phyloP scores from a whole-genome alignment of 2,888 invertebrate species.

The Drosophila crucigera region DNA sequence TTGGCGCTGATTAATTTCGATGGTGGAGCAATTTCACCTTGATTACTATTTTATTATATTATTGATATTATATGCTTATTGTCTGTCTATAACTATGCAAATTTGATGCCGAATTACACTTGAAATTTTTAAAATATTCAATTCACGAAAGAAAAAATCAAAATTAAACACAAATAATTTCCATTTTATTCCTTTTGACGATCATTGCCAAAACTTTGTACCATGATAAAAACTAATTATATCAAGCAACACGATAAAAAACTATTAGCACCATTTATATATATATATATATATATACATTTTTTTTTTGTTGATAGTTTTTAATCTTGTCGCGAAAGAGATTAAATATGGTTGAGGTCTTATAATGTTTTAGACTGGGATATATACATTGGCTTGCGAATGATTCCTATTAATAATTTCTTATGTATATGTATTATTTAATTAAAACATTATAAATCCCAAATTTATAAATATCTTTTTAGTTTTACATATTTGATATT shows the following conservation, averaged over 20 bases:
- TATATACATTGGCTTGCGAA: neutral
- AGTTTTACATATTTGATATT: neutral
- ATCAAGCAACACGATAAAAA: neutral
- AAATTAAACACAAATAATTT: neutral
- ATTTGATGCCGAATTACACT: neutral
- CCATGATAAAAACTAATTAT: neutral
- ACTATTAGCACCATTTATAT: neutral
- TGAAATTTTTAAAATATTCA: neutral
- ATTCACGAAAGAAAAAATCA: neutral
- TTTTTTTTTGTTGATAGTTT: neutral
- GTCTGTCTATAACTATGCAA: neutral
- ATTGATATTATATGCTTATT: conserved; percentile 2
- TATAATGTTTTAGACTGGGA: neutral
- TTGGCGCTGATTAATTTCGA: conserved; percentile 33
- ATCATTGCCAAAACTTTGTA: neutral
- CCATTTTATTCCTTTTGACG: neutral
- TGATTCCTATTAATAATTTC: neutral
- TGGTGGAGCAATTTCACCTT: conserved; percentile 40
- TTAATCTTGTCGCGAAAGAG: neutral
- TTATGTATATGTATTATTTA: neutral
- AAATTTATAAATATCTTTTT: neutral
- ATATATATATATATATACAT: too few relatives aligned
- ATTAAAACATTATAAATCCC: neutral
- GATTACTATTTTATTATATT: conserved; percentile 3
- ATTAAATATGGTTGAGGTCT: neutral